A percentile compares a stretch with the other conserved stretches of the same genome.
Conservation (phyloP, 2,888 invertebrate genomes). For the Abrostola triplasia region DNA sequence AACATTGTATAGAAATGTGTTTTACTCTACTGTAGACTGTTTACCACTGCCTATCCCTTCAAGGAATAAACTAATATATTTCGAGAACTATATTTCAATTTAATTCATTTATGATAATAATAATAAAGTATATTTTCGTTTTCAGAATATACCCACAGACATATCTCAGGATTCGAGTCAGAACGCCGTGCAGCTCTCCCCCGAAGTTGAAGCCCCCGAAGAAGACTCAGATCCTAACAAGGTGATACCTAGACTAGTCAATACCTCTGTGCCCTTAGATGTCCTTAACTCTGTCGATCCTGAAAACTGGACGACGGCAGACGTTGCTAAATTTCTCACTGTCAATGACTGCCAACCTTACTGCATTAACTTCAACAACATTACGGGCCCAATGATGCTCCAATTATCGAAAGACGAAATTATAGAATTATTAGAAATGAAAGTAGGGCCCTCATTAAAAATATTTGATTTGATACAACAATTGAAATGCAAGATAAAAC, state of each 20-base stretch:
- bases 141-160: constrained; percentile 66
- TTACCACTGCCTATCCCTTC: no score
- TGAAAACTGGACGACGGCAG: constrained; percentile 92
- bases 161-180: constrained; percentile 67
- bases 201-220: constrained; percentile 52
- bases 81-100: no score
- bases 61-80: no score
- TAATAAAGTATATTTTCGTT: background rate
- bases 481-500: constrained; percentile 94
- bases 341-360: constrained; percentile 95
- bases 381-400: constrained; percentile 94
- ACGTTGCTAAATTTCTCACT: constrained; percentile 96
- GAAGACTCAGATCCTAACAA: constrained; percentile 82
- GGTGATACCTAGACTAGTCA: constrained; percentile 90
- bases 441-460: constrained; percentile 98
- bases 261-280: constrained; percentile 85
- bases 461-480: constrained; percentile 97
- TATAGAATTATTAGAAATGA: constrained; percentile 95
- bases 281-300: constrained; percentile 85
- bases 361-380: constrained; percentile 90
- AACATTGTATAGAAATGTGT: background rate
- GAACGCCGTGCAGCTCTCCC: constrained; percentile 64
- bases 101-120: background rate
- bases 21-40: no score
- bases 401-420: constrained; percentile 96